phyloP scores from a whole-genome alignment of 2,888 invertebrate genomes.

The Cheilosia grossa region DNA sequence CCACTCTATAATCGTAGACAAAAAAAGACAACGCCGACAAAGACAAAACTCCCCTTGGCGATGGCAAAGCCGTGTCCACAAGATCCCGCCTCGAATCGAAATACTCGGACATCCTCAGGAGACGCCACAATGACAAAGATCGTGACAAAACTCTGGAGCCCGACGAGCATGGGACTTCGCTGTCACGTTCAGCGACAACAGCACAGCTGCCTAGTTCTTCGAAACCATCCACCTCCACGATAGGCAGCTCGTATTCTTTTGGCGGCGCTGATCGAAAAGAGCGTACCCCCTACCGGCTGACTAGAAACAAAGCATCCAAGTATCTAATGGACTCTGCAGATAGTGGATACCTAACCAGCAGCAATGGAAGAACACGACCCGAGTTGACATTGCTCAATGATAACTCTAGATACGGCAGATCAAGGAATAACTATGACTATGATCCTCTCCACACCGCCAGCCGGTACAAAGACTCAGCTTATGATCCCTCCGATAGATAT shows the following conservation, averaged over 20 bases:
- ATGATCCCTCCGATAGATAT: conserved; percentile 77
- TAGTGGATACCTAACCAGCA: conserved; percentile 80
- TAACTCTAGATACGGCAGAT: conserved; percentile 78
- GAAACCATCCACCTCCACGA: conserved; percentile 84
- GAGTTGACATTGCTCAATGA: conserved; percentile 78
- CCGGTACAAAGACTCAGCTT: conserved; percentile 80
- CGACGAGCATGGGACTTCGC: conserved; percentile 82
- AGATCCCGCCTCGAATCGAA: conserved; percentile 90
- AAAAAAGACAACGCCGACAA: conserved; percentile 79
- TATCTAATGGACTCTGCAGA: conserved; percentile 80
- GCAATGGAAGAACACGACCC: conserved; percentile 76
- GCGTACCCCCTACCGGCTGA: conserved; percentile 81
- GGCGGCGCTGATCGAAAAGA: conserved; percentile 84
- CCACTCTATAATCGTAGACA: conserved; percentile 70
- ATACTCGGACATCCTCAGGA: conserved; percentile 88
- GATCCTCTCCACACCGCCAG: conserved; percentile 70
- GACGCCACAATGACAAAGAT: conserved; percentile 80
- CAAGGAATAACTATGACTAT: conserved; percentile 76
- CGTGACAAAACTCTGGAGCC: conserved; percentile 90
- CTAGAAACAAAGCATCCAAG: conserved; percentile 79
- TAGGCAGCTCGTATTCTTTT: conserved; percentile 85
- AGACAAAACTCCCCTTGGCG: conserved; percentile 82
- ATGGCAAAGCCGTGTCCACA: conserved; percentile 83
- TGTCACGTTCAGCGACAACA: conserved; percentile 89
- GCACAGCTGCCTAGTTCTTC: conserved; percentile 88